These are phyloP conservation scores for Lacanobia oleracea DNA, from an alignment of 2,888 invertebrate species.

Conservation along the genomic window DNA sequence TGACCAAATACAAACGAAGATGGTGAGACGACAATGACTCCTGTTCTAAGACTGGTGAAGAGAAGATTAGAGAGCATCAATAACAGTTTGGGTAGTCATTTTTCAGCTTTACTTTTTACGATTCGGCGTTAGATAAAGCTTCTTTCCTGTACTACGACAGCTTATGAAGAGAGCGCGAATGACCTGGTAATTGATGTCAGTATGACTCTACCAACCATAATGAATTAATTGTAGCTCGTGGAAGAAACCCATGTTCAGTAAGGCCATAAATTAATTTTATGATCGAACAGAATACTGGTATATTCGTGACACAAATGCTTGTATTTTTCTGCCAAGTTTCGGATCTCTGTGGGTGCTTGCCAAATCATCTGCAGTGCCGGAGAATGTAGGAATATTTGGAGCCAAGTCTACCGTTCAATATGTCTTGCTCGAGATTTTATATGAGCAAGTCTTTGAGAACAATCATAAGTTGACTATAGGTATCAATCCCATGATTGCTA, in stretches of 20 bases:
- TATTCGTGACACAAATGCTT: slow-evolving; percentile 34
- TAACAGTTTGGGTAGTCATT: too few relatives aligned
- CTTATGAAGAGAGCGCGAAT: too few relatives aligned
- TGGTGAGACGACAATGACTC: not conserved
- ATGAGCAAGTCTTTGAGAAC: slow-evolving; percentile 2
- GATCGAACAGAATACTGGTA: slow-evolving; percentile 21
- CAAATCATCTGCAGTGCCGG: slow-evolving; percentile 54
- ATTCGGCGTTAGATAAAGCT: not conserved
- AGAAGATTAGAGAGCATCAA: too few relatives aligned
- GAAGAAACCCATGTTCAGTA: not conserved
- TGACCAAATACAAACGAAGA: not conserved
- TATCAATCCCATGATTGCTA: too few relatives aligned
- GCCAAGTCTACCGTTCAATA: slow-evolving; percentile 30
- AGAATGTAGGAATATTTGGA: slow-evolving; percentile 48
- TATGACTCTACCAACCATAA: not conserved
- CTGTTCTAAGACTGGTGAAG: not conserved
- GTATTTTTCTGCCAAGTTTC: slow-evolving; percentile 57
- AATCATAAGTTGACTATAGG: not conserved
- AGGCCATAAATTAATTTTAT: slow-evolving; percentile 24
- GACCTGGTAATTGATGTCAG: not conserved
- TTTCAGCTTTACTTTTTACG: not conserved
- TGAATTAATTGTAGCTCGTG: not conserved
- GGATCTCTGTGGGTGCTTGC: slow-evolving; percentile 41
- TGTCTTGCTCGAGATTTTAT: slow-evolving; percentile 14
- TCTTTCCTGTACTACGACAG: not conserved